Conservation (phyloP, 2,888 invertebrate genomes). For the Anaspis maculata region DNA sequence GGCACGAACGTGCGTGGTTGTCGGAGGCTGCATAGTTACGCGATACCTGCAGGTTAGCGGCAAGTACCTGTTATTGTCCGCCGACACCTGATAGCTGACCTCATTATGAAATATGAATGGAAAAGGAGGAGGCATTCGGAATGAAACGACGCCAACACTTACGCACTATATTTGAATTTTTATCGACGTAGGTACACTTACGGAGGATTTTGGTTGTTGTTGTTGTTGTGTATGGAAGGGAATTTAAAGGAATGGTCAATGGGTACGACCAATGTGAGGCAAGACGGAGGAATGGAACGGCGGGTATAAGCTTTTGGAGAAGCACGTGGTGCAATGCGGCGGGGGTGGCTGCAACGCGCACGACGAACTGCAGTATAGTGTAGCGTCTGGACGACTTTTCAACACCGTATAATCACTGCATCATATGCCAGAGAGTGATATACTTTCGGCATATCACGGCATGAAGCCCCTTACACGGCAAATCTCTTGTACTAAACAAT, state of each 20-base stretch:
- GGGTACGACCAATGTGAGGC: too few species aligned
- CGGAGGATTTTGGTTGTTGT: neutral
- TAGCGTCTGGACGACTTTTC: slow-evolving; percentile 19
- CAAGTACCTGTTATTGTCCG: slow-evolving; percentile 19
- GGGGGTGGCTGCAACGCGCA: slow-evolving; percentile 44
- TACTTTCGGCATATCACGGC: too few species aligned
- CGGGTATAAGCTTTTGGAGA: slow-evolving; percentile 1
- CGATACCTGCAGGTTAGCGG: slow-evolving; percentile 16
- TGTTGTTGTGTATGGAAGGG: neutral
- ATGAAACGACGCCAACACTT: slow-evolving; percentile 6
- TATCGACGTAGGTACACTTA: neutral
- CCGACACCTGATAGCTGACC: slow-evolving; percentile 32
- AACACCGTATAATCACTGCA: too few species aligned
- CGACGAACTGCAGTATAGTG: slow-evolving; percentile 23
- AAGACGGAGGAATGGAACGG: neutral
- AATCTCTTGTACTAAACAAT: slow-evolving; percentile 21
- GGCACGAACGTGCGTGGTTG: slow-evolving; percentile 23
- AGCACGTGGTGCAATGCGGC: slow-evolving; percentile 35
- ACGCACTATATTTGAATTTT: slow-evolving; percentile 1
- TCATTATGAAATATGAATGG: slow-evolving; percentile 32
- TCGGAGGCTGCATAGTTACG: slow-evolving; percentile 14
- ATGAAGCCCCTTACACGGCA: slow-evolving; percentile 19
- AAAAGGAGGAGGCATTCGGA: slow-evolving; percentile 9
- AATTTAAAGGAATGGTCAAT: neutral
- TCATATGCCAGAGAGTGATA: too few species aligned